Base-by-base conservation (phyloP, 2,113 vertebrate genomes). In the Lamprotornis superbus region DNA sequence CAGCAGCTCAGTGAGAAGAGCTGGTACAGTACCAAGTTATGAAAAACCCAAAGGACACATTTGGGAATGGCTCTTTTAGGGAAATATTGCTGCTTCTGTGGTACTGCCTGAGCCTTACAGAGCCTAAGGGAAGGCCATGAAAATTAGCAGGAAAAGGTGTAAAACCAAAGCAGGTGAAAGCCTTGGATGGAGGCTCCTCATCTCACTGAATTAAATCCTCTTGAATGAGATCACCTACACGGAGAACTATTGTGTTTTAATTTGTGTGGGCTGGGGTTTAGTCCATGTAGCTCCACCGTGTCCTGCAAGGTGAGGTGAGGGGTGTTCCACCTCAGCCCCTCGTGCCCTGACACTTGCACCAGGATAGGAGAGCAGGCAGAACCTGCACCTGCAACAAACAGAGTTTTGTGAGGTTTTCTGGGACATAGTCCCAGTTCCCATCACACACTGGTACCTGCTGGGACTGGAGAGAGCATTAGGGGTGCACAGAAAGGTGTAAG, bases 401-500 rank as follows among this genome's bases (percentile, higher is more conserved):
- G 84, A 10, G 1, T 15, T 40, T 0, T 21, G 71, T 31, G 15
- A 23, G 31, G 28, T 63, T 49, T 69, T 8, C 44, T 63, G 68
- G 33, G 39, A 19, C 8, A 2, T 0, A 3, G 9, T n/a, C 44
- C 69, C 28, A 0, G n/a, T 25, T 24, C 13, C 50, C 40, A 22
- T 12, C 30, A 19, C 24, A 4, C 5, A 1, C 1, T 5, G 19
- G 42, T n/a, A 12, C 30, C 7, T 9, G 11, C 57, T 64, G 73
- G 42, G 59, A 2, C 44, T 23, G 69, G 55, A 39, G 44, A 2
- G 0, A 2, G 0, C 3, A 37, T 60, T 73, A 14, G 53, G 16
- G 8, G 18, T 6, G 44, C 25, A 10, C 2, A 4, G 49, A 12
- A 52, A 27, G 0, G 5, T 24, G n/a, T 3, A 2, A 16, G 50